Base-by-base conservation (phyloP, 2,888 invertebrate species). In the Panopea generosa region DNA sequence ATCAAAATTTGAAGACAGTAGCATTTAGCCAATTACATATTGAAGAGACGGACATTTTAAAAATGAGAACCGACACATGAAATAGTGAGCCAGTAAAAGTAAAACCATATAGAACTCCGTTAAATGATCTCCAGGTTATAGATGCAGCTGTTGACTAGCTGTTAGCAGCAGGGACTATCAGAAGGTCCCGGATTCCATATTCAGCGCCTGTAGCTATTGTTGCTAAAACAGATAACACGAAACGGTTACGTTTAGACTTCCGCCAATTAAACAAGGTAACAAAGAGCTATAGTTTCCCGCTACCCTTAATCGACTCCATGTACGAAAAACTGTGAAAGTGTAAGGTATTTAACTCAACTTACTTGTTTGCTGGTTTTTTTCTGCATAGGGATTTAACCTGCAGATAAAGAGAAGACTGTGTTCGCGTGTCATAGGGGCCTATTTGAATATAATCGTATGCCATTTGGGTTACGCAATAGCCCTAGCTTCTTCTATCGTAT, bases 221-320 rank as follows among this genome's bases (percentile, higher is more conserved):
- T 16, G 16, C 52, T 20, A 55, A 65, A 55, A 38, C 52, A n/a
- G 40, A 55, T n/a, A 14, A 38, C 6, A 20, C 55, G 3, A 55
- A 65, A 18, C 11, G 55, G n/a, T 27, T 49, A 6, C 9, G 24
- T 26, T n/a, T 49, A n/a, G 52, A 62, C 22, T 62, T 62, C 22
- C 38, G 29, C 24, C 22, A 57, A 50, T 49, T 66, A 9, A 57
- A 66, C 20, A 47, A 57, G 20, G 24, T 59, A 14, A 57, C 62
- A 18, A 55, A 53, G 3, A 20, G 1, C 45, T 68, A 56, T 40
- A 57, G 52, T n/a, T 60, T 67, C 38, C 76, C 76, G 14, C 53
- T 76, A 1, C 70, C 73, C 11, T 24, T 61, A n/a, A 69, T 72
- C 57, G 73, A 81, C 29, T 70, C 63, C 26, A 67, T 75, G 18